Conservation (phyloP, 2,113 vertebrate species). For the Tachysurus vachellii region DNA sequence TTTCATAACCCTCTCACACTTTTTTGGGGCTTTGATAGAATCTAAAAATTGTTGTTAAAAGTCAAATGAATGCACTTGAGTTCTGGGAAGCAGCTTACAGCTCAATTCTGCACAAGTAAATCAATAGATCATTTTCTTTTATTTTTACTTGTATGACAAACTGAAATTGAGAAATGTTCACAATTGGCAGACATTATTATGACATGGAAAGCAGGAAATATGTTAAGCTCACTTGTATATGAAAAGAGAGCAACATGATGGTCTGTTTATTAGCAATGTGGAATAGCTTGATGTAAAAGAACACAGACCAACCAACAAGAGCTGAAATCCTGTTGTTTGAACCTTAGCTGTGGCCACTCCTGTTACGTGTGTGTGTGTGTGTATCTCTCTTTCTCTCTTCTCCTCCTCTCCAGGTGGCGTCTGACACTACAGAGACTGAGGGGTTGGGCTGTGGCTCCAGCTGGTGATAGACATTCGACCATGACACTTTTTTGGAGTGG, state of each 20-base stretch:
- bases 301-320: constrained; percentile 10
- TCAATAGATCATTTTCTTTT: constrained; percentile 11
- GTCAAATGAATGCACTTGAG: constrained; percentile 43
- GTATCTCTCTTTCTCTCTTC: constrained; percentile 27
- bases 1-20: constrained; percentile 45
- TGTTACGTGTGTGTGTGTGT: constrained; percentile 21
- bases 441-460: constrained; percentile 39
- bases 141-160: constrained; percentile 20
- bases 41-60: constrained; percentile 86
- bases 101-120: constrained; percentile 11
- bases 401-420: constrained; percentile 47
- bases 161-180: constrained; percentile 33
- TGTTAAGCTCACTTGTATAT: constrained; percentile 22
- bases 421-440: constrained; percentile 47
- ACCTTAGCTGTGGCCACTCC: constrained; percentile 21
- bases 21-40: constrained; percentile 81
- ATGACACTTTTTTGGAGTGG: constrained; percentile 56
- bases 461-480: constrained; percentile 38
- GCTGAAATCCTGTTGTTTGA: not conserved
- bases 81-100: constrained; percentile 33
- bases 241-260: not conserved
- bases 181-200: constrained; percentile 14
- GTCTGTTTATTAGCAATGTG: not conserved
- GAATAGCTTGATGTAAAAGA: not conserved
- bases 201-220: not conserved